These are phyloP conservation scores for Rhinogobius similis DNA, from an alignment of 2,113 vertebrate species.

Conservation along the genomic window DNA sequence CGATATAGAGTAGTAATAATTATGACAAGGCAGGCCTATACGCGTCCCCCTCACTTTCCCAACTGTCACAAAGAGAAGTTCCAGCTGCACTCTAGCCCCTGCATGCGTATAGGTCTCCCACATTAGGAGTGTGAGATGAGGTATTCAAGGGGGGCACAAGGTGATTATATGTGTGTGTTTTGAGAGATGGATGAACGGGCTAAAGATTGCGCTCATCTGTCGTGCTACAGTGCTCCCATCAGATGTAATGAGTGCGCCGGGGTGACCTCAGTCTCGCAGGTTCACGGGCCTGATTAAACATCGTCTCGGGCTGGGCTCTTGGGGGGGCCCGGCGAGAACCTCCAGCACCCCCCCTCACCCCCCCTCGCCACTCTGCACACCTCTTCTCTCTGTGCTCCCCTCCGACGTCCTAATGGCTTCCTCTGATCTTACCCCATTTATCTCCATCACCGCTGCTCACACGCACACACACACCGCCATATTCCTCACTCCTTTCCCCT, in stretches of 20 bases:
- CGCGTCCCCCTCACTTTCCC: too few species aligned
- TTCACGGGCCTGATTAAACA: constrained; percentile 78
- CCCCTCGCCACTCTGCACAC: too few species aligned
- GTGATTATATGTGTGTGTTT: constrained; percentile 71
- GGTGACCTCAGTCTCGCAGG: constrained; percentile 74
- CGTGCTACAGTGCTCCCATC: constrained; percentile 69
- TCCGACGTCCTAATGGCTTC: constrained; percentile 64
- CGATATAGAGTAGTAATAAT: too few species aligned
- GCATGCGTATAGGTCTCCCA: constrained; percentile 15
- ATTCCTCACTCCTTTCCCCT: constrained; percentile 30
- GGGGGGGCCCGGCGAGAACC: constrained; percentile 44
- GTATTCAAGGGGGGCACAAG: constrained; percentile 13
- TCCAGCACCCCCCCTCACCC: constrained; percentile 14
- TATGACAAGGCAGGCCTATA: too few species aligned
- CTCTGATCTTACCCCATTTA: constrained; percentile 69
- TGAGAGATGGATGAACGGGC: constrained; percentile 74
- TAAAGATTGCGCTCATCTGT: constrained; percentile 74
- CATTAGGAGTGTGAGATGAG: constrained; percentile 38
- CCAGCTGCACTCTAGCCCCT: neutral
- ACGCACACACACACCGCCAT: constrained; percentile 12
- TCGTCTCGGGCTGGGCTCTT: constrained; percentile 61
- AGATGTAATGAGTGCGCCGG: constrained; percentile 74
- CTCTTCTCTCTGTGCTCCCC: constrained; percentile 39
- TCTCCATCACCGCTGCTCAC: constrained; percentile 56
- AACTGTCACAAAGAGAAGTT: neutral